Conservation (phyloP, 1,140 invertebrate genomes). For the Heterodera carotae region DNA sequence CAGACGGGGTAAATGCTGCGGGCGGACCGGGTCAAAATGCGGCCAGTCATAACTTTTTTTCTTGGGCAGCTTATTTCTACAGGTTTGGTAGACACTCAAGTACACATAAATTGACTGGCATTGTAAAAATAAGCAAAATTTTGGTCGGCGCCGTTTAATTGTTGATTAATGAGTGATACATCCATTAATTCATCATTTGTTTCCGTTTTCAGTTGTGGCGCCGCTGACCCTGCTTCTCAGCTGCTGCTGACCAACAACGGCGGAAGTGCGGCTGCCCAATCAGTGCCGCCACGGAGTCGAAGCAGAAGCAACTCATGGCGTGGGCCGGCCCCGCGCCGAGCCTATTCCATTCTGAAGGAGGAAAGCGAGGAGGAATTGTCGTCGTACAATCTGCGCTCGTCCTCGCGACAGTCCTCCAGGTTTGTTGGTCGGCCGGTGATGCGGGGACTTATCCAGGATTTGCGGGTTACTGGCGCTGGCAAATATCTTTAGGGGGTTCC, state of each 20-base stretch:
- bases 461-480: background rate
- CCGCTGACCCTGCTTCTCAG: too few relatives aligned
- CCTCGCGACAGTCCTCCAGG: slow-evolving; percentile 64
- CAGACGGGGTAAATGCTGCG: slow-evolving; percentile 4
- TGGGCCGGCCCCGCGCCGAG: slow-evolving; percentile 40
- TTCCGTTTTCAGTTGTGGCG: background rate
- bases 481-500: too few relatives aligned
- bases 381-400: slow-evolving; percentile 59
- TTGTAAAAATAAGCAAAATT: too few relatives aligned
- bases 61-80: too few relatives aligned
- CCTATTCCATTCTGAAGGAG: slow-evolving; percentile 64
- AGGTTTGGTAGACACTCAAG: too few relatives aligned
- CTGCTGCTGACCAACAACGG: background rate
- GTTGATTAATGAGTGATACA: background rate
- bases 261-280: background rate
- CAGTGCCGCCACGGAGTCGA: slow-evolving; percentile 14
- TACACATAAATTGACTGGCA: too few relatives aligned
- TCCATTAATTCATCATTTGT: background rate
- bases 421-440: slow-evolving; percentile 22
- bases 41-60: too few relatives aligned
- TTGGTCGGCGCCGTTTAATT: too few relatives aligned
- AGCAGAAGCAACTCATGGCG: slow-evolving; percentile 58
- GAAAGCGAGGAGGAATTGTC: slow-evolving; percentile 63
- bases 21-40: too few relatives aligned
- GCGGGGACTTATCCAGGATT: background rate